A percentile compares a stretch with the other conserved stretches of the same genome.
Evolutionary conservation across 53 echinoderm and acorn worm species (phyloP).

Genomic region (Paelopatides confundens): DNA sequence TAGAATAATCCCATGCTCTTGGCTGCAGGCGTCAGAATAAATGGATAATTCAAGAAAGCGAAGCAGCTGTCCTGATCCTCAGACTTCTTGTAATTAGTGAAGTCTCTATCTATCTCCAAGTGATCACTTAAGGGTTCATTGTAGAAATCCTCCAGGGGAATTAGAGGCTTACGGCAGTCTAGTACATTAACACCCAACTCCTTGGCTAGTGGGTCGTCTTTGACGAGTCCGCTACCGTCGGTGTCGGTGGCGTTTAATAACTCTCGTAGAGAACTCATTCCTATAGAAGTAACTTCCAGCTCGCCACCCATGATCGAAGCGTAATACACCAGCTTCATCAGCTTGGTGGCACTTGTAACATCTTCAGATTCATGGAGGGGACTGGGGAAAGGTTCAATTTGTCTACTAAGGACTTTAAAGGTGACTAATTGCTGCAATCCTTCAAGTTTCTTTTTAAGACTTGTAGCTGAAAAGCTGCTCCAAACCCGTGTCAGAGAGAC

Average conservation of each 20-base stretch:
- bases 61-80: slow-evolving; percentile 74
- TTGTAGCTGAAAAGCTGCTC: slow-evolving; percentile 76
- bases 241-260: slow-evolving; percentile 69
- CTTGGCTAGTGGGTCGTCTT: slow-evolving; percentile 80
- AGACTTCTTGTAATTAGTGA: slow-evolving; percentile 87
- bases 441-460: slow-evolving; percentile 89
- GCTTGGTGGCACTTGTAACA: slow-evolving; percentile 83
- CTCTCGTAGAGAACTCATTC: slow-evolving; percentile 60
- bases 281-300: slow-evolving; percentile 49
- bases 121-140: slow-evolving; percentile 97
- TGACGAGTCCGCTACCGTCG: slow-evolving; percentile 70
- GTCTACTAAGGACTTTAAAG: slow-evolving; percentile 85
- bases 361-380: slow-evolving; percentile 78
- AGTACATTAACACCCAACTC: slow-evolving; percentile 72
- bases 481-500: slow-evolving; percentile 76
- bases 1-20: slow-evolving; percentile 97
- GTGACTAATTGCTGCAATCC: slow-evolving; percentile 94
- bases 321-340: slow-evolving; percentile 90
- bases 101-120: slow-evolving; percentile 87
- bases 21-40: slow-evolving; percentile 84
- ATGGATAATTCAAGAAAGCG: slow-evolving; percentile 94
- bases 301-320: slow-evolving; percentile 89
- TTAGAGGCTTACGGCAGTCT: slow-evolving; percentile 78
- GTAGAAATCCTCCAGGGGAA: slow-evolving; percentile 92
- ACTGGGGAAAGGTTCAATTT: slow-evolving; percentile 61